Conservation (phyloP, 2,888 invertebrate genomes). For the Epistrophe grossulariae region DNA sequence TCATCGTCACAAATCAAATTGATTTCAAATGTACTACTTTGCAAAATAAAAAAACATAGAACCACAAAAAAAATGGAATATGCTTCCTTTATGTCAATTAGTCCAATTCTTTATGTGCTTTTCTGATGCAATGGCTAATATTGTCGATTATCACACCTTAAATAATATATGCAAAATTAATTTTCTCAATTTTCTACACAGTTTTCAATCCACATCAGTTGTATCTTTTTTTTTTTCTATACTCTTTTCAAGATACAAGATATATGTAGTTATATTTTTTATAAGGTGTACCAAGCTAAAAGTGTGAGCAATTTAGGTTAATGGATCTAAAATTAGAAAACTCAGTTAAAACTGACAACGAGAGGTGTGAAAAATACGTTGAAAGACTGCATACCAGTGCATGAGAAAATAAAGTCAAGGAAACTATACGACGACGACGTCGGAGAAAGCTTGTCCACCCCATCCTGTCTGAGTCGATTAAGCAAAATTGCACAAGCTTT, state of each 20-base stretch:
- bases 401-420: conserved; percentile 2
- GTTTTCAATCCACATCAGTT: neutral
- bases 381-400: neutral
- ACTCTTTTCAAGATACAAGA: neutral
- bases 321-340: conserved; percentile 69
- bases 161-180: conserved; percentile 39
- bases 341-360: conserved; percentile 60
- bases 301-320: conserved; percentile 64
- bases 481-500: conserved; percentile 49
- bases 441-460: conserved; percentile 62
- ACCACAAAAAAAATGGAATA: conserved; percentile 5
- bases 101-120: conserved; percentile 20
- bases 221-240: neutral
- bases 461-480: conserved; percentile 62
- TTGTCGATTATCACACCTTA: neutral
- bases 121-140: neutral
- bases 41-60: neutral
- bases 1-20: conserved; percentile 40
- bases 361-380: conserved; percentile 26
- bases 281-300: conserved; percentile 11
- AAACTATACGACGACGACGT: neutral
- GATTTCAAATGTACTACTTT: conserved; percentile 41
- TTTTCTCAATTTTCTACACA: conserved; percentile 30
- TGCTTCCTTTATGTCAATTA: conserved; percentile 62
- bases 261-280: neutral